Evolutionary conservation across 2,888 invertebrate species (phyloP).

Genomic region (Acanthosoma haemorrhoidale): DNA sequence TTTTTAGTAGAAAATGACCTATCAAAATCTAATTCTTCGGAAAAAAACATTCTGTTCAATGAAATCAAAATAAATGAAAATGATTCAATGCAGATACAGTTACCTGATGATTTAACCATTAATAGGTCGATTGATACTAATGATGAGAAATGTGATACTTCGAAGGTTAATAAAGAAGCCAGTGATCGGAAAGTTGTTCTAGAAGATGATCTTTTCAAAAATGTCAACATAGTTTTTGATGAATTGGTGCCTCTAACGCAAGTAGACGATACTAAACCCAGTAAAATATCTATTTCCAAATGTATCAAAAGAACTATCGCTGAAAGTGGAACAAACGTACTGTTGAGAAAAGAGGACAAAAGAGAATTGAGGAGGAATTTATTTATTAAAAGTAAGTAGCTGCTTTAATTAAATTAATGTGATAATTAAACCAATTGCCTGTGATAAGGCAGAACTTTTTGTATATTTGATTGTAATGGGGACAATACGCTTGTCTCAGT

Average conservation of each 20-base stretch:
- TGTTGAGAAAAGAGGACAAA: neutral
- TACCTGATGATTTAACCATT: too few species aligned
- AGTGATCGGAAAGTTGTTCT: neutral
- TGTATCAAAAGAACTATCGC: slow-evolving; percentile 15
- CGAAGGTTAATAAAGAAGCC: neutral
- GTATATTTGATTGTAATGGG: too few species aligned
- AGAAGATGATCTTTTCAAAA: slow-evolving; percentile 11
- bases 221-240: slow-evolving; percentile 10
- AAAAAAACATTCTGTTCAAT: too few species aligned
- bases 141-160: neutral
- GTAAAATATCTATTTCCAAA: slow-evolving; percentile 1
- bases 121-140: neutral
- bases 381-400: slow-evolving; percentile 24
- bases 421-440: too few species aligned
- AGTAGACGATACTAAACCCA: neutral
- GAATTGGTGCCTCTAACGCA: neutral
- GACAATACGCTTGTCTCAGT: too few species aligned
- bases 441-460: too few species aligned
- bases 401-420: too few species aligned
- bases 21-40: too few species aligned
- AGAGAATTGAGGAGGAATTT: slow-evolving; percentile 17
- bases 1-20: neutral
- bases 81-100: too few species aligned
- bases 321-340: slow-evolving; percentile 4
- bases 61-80: too few species aligned